Conservation (phyloP, 2,797 vertebrate species). For the Todus mexicanus region DNA sequence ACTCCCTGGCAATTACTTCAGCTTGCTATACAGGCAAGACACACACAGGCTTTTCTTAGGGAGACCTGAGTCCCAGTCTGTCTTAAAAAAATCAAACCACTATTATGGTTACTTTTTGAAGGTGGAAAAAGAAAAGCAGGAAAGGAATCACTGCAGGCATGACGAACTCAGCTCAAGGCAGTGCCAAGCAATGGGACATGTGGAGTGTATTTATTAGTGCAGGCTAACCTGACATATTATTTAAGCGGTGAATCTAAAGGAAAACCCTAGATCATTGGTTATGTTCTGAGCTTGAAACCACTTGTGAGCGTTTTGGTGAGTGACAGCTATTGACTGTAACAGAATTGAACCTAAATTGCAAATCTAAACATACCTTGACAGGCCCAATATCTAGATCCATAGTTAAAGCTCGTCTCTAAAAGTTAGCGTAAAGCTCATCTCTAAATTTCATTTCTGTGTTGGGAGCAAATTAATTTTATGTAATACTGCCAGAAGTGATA, state of each 20-base stretch:
- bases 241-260: not conserved
- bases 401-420: not conserved
- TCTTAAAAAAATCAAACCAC: not conserved
- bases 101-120: not conserved
- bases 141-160: not conserved
- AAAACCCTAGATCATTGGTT: not conserved
- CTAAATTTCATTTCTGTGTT: not conserved
- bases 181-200: not conserved
- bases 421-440: not conserved
- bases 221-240: not conserved
- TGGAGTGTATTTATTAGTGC: not conserved
- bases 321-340: not conserved
- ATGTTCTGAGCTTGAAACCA: not conserved
- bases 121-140: not conserved
- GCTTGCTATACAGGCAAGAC: not conserved
- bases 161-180: not conserved
- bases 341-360: not conserved
- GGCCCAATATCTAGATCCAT: not conserved
- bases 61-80: not conserved
- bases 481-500: not conserved
- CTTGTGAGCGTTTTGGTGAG: not conserved
- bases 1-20: not conserved
- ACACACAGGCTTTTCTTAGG: not conserved
- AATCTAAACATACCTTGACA: not conserved
- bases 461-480: not conserved